phyloP scores from a whole-genome alignment of 2,888 invertebrate genomes.

The Nephrotoma flavescens region DNA sequence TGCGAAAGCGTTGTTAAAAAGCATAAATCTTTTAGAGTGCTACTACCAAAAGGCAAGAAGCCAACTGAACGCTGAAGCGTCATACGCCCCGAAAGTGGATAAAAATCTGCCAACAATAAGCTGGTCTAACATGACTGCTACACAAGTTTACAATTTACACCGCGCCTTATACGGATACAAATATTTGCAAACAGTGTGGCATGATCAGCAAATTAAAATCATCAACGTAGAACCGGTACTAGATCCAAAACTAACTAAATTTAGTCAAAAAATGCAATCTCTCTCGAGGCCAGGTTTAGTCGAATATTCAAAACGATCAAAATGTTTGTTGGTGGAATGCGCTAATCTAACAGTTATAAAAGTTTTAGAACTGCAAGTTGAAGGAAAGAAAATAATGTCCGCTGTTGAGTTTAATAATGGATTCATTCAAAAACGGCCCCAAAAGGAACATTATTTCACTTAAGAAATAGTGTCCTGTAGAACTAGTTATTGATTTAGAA shows the following conservation, averaged over 20 bases:
- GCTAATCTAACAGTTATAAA: slow-evolving; percentile 47
- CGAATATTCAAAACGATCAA: slow-evolving; percentile 39
- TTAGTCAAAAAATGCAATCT: background rate
- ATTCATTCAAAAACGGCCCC: slow-evolving; percentile 47
- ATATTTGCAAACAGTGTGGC: slow-evolving; percentile 45
- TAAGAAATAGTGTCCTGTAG: slow-evolving; percentile 14
- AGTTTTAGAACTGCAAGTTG: slow-evolving; percentile 46
- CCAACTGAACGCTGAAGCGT: background rate
- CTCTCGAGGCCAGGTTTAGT: slow-evolving; percentile 38
- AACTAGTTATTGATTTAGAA: background rate
- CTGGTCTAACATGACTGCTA: slow-evolving; percentile 50
- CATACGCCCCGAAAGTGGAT: slow-evolving; percentile 52
- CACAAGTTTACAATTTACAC: slow-evolving; percentile 51
- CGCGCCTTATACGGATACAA: slow-evolving; percentile 53
- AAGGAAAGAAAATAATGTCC: slow-evolving; percentile 55
- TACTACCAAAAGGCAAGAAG: slow-evolving; percentile 18
- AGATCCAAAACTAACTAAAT: background rate
- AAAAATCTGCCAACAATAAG: slow-evolving; percentile 41
- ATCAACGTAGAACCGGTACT: slow-evolving; percentile 18
- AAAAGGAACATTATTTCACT: slow-evolving; percentile 27
- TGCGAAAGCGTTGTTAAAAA: slow-evolving; percentile 47
- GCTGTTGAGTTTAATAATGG: slow-evolving; percentile 79
- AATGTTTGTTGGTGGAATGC: slow-evolving; percentile 50
- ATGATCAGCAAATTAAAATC: slow-evolving; percentile 44
- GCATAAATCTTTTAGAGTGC: slow-evolving; percentile 42